Percentiles rank a stretch among this genome's conserved stretches.
phyloP scores from a whole-genome alignment of 2,888 invertebrate species.

The Congeria kusceri region DNA sequence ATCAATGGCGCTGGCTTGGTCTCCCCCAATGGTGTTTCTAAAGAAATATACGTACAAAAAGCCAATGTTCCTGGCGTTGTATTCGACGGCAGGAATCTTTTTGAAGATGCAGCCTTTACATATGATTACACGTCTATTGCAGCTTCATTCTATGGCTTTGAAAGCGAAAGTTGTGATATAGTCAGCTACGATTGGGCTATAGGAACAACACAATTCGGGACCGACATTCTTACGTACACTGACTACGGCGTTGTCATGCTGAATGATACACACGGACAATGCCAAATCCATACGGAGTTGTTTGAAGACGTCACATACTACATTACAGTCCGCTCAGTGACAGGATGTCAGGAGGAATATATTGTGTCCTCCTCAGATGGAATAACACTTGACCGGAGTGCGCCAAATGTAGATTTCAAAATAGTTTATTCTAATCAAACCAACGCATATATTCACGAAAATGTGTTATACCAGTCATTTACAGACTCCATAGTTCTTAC shows the following conservation, averaged over 20 bases:
- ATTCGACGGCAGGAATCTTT: constrained; percentile 68
- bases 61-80: constrained; percentile 70
- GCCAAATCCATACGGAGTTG: constrained; percentile 66
- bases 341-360: constrained; percentile 67
- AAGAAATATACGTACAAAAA: constrained; percentile 62
- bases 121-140: constrained; percentile 66
- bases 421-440: constrained; percentile 17
- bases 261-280: constrained; percentile 69
- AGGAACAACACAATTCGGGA: constrained; percentile 62
- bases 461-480: constrained; percentile 37
- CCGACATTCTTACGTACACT: constrained; percentile 65
- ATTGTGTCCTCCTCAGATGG: constrained; percentile 72
- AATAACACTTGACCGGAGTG: constrained; percentile 57
- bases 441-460: neutral
- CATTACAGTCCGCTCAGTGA: constrained; percentile 68
- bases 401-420: constrained; percentile 53
- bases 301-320: constrained; percentile 70
- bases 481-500: constrained; percentile 29
- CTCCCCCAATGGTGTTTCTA: constrained; percentile 50
- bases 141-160: constrained; percentile 69
- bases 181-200: constrained; percentile 71
- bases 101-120: constrained; percentile 64
- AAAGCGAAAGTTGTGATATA: constrained; percentile 70
- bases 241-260: constrained; percentile 72
- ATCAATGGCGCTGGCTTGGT: constrained; percentile 68